phyloP scores from a whole-genome alignment of 2,888 invertebrate species.

The Metopia argyrocephala region DNA sequence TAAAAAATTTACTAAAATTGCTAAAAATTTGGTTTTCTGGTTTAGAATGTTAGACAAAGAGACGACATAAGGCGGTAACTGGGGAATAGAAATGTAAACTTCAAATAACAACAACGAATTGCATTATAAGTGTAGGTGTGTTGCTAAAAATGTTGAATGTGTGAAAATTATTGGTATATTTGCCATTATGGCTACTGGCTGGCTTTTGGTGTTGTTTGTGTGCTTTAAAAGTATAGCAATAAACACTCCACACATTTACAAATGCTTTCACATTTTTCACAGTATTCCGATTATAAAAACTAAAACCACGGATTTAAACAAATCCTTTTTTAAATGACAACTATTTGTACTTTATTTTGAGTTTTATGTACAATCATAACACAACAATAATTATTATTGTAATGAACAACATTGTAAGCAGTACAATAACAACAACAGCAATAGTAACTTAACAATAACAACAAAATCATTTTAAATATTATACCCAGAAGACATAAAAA shows the following conservation, averaged over 20 bases:
- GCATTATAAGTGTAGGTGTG: neutral
- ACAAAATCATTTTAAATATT: conserved; percentile 6
- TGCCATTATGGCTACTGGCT: neutral
- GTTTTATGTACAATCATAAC: conserved; percentile 12
- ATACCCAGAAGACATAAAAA: conserved; percentile 45
- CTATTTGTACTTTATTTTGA: conserved; percentile 42
- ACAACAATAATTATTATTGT: neutral
- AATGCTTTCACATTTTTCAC: too few species aligned
- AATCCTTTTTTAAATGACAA: conserved; percentile 53
- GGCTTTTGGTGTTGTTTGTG: neutral
- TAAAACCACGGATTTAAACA: conserved; percentile 42
- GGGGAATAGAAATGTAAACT: neutral
- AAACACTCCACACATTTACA: too few species aligned
- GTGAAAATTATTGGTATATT: conserved; percentile 20
- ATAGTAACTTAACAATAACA: neutral
- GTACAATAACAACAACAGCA: neutral
- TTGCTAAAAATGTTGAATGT: neutral
- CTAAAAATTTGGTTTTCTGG: too few species aligned
- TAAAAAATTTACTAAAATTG: too few species aligned
- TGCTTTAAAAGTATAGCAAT: too few species aligned
- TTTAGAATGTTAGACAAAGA: too few species aligned
- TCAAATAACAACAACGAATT: neutral
- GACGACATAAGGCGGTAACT: too few species aligned
- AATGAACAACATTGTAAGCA: neutral
- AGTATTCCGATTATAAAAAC: conserved; percentile 48